Evolutionary conservation across 2,888 invertebrate genomes (phyloP).

Genomic region (Drosophila neonasuta): DNA sequence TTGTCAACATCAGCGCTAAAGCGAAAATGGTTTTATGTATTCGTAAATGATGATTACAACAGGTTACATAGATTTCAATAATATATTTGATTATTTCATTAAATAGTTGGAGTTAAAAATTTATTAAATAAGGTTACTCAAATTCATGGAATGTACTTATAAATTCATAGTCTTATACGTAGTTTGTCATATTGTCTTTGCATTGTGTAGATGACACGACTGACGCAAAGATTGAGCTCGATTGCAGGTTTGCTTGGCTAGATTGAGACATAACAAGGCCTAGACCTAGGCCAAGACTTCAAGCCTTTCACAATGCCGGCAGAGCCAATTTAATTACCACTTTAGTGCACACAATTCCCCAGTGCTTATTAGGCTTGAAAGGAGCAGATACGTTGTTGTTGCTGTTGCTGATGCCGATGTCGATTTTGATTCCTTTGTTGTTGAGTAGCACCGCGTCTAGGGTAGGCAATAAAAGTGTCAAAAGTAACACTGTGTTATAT

Average conservation of each 20-base stretch:
- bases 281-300: background rate
- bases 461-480: constrained; percentile 73
- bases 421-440: constrained; percentile 49
- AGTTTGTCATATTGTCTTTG: constrained; percentile 48
- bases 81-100: too few relatives aligned
- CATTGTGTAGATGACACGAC: background rate
- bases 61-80: too few relatives aligned
- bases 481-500: constrained; percentile 78
- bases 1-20: constrained; percentile 55
- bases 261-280: constrained; percentile 67
- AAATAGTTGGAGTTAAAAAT: too few relatives aligned
- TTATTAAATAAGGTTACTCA: too few relatives aligned
- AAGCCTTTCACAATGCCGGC: constrained; percentile 62
- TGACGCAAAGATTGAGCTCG: background rate
- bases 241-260: constrained; percentile 30
- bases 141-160: too few relatives aligned
- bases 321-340: constrained; percentile 74
- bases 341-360: constrained; percentile 70
- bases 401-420: constrained; percentile 1
- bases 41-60: background rate
- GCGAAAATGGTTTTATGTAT: constrained; percentile 36
- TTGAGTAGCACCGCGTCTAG: constrained; percentile 38
- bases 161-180: constrained; percentile 19
- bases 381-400: constrained; percentile 18
- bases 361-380: constrained; percentile 33